phyloP scores from a whole-genome alignment of 1,140 invertebrate species.

The Stegodyphus mimosarum region DNA sequence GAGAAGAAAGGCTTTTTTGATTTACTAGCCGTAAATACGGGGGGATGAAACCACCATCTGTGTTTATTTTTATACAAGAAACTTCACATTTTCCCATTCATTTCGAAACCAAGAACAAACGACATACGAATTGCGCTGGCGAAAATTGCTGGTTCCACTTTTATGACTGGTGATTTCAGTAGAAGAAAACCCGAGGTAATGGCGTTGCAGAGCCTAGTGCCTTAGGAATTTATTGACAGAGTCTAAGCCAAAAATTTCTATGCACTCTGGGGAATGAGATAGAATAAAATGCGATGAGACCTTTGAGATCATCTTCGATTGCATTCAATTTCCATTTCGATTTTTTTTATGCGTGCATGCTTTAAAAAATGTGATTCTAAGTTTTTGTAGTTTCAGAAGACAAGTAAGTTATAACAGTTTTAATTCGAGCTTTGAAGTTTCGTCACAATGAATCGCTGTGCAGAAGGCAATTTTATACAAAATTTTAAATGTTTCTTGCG shows the following conservation, averaged over 20 bases:
- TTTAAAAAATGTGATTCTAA: no score
- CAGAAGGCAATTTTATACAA: no score
- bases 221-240: slow-evolving; percentile 42
- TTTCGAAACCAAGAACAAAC: neutral
- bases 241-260: slow-evolving; percentile 28
- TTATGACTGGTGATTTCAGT: neutral
- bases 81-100: neutral
- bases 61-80: no score
- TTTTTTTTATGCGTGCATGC: slow-evolving; percentile 10
- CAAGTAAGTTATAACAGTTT: no score
- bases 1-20: no score
- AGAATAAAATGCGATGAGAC: slow-evolving; percentile 33
- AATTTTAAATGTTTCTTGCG: no score
- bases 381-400: no score
- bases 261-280: slow-evolving; percentile 33
- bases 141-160: neutral
- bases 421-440: no score
- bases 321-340: neutral
- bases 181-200: neutral
- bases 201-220: neutral
- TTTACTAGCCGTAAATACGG: no score
- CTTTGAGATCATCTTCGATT: slow-evolving; percentile 8
- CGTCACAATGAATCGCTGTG: no score
- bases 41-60: no score
- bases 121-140: neutral